Conservation (phyloP, 2,888 invertebrate species). For the Polydrusus pterygomalis region DNA sequence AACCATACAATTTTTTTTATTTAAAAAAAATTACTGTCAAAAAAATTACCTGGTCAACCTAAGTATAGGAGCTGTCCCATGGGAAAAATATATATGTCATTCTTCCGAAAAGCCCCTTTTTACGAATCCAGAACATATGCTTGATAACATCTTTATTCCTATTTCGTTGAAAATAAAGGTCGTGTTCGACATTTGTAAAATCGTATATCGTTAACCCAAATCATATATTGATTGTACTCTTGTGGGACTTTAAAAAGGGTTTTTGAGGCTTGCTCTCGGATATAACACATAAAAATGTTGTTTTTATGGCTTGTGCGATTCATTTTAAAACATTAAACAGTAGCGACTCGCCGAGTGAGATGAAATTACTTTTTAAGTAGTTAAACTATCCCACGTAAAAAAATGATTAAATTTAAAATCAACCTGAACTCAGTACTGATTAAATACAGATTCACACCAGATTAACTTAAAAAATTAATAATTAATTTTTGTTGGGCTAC, state of each 20-base stretch:
- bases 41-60: not conserved
- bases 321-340: too few relatives aligned
- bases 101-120: not conserved
- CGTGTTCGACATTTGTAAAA: slow-evolving; percentile 27
- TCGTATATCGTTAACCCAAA: slow-evolving; percentile 23
- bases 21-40: too few relatives aligned
- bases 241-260: slow-evolving; percentile 17
- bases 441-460: too few relatives aligned
- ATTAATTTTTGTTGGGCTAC: too few relatives aligned
- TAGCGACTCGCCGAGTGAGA: too few relatives aligned
- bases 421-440: too few relatives aligned
- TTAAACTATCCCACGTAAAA: too few relatives aligned
- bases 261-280: slow-evolving; percentile 9
- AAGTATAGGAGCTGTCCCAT: not conserved
- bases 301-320: not conserved
- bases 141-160: slow-evolving; percentile 10
- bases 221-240: slow-evolving; percentile 18
- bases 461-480: too few relatives aligned
- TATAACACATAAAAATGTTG: not conserved
- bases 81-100: not conserved
- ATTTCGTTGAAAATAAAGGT: slow-evolving; percentile 15
- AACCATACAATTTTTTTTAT: too few relatives aligned
- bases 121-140: not conserved
- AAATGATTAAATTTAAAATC: too few relatives aligned
- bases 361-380: too few relatives aligned